Evolutionary conservation across 1,140 invertebrate genomes (phyloP).

Genomic region (Mya arenaria): DNA sequence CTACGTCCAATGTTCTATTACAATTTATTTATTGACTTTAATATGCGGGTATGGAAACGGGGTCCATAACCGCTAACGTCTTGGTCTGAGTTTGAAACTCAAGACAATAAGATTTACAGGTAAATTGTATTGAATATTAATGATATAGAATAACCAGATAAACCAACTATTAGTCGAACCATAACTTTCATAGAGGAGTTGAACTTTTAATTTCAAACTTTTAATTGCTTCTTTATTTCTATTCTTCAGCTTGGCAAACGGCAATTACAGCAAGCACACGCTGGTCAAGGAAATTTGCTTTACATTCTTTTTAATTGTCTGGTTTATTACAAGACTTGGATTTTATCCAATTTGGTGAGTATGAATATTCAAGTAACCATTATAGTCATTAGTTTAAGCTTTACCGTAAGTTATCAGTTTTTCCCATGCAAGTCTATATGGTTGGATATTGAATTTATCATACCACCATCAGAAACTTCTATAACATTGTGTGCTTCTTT

Average conservation of each 20-base stretch:
- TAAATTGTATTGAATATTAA: too few species aligned
- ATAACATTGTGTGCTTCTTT: neutral
- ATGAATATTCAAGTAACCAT: conserved; percentile 91
- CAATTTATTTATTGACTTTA: too few species aligned
- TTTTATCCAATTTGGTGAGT: conserved; percentile 85
- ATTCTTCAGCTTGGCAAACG: conserved; percentile 90
- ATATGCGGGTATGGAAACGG: too few species aligned
- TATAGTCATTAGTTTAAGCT: conserved; percentile 79
- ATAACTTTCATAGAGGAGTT: too few species aligned
- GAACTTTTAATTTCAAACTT: too few species aligned
- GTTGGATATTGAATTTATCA: neutral
- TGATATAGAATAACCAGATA: too few species aligned
- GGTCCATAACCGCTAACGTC: too few species aligned
- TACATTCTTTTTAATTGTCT: conserved; percentile 59
- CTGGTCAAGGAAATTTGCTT: conserved; percentile 93
- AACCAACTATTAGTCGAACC: too few species aligned
- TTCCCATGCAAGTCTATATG: neutral
- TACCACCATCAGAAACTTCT: neutral
- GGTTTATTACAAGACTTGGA: conserved; percentile 78
- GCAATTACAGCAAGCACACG: conserved; percentile 94
- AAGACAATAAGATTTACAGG: too few species aligned
- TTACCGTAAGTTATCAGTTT: neutral
- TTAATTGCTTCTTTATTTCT: too few species aligned
- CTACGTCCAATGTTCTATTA: too few species aligned
- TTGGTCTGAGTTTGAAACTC: too few species aligned